Evolutionary conservation across 2,888 invertebrate genomes (phyloP).

Genomic region (Tetropium fuscum): DNA sequence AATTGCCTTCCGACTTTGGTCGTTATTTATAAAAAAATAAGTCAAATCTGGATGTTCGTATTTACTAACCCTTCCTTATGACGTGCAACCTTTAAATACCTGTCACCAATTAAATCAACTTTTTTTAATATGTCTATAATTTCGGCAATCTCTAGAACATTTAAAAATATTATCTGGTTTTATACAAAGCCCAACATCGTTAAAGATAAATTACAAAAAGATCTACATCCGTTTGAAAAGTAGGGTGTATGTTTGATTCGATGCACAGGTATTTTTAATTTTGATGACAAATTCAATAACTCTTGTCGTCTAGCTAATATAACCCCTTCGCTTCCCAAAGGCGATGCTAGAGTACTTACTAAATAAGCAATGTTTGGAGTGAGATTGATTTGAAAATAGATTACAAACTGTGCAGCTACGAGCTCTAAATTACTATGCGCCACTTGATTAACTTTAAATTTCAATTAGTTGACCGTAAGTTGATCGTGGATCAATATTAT

Average conservation of each 20-base stretch:
- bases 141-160: too few species aligned
- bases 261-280: not conserved
- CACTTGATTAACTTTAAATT: slow-evolving; percentile 44
- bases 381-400: slow-evolving; percentile 59
- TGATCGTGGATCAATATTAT: slow-evolving; percentile 36
- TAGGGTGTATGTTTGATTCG: not conserved
- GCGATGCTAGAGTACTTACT: slow-evolving; percentile 5
- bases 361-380: slow-evolving; percentile 45
- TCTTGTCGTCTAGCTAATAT: not conserved
- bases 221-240: too few species aligned
- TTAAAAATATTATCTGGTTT: too few species aligned
- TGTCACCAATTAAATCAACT: too few species aligned
- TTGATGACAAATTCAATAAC: not conserved
- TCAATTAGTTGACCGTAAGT: slow-evolving; percentile 52
- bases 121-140: too few species aligned
- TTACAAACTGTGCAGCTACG: slow-evolving; percentile 48
- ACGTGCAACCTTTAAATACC: too few species aligned
- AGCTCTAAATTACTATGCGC: slow-evolving; percentile 42
- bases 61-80: too few species aligned
- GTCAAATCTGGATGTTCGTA: too few species aligned
- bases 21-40: too few species aligned
- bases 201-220: too few species aligned
- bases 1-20: too few species aligned
- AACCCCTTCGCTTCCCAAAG: not conserved
- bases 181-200: too few species aligned